These are phyloP conservation scores for Brachionus koreanus DNA, from an alignment of 1,140 invertebrate genomes.

Conservation along the genomic window DNA sequence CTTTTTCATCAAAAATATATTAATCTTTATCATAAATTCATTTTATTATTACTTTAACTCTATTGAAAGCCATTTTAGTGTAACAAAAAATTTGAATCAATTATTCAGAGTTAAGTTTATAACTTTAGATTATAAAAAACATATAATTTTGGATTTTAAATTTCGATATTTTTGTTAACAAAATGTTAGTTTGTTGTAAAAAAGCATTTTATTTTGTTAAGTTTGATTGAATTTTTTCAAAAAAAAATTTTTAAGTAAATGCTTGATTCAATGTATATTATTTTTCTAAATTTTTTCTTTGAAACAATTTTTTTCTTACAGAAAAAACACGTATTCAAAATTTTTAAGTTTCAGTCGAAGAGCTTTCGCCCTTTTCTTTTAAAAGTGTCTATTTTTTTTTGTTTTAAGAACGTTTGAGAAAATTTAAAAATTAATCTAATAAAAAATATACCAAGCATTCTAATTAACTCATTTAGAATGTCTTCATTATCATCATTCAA, in stretches of 20 bases:
- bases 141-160: not conserved
- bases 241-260: not conserved
- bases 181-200: not conserved
- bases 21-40: not conserved
- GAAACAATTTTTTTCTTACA: not conserved
- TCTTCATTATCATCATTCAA: constrained; percentile 13
- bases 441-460: constrained; percentile 29
- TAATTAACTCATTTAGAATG: constrained; percentile 26
- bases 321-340: constrained; percentile 25
- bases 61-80: constrained; percentile 42
- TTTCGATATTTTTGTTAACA: constrained; percentile 8
- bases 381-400: not conserved
- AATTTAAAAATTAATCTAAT: not conserved
- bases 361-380: not conserved
- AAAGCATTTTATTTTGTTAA: not conserved
- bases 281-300: not conserved
- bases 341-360: not conserved
- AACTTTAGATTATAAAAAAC: not conserved
- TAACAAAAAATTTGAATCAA: not conserved
- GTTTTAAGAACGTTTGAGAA: not conserved
- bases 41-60: constrained; percentile 43
- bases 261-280: not conserved
- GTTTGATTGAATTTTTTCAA: not conserved
- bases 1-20: constrained; percentile 62
- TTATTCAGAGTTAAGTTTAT: not conserved